Evolutionary conservation across 2,797 vertebrate genomes (phyloP).

Genomic region (Dryobates pubescens): DNA sequence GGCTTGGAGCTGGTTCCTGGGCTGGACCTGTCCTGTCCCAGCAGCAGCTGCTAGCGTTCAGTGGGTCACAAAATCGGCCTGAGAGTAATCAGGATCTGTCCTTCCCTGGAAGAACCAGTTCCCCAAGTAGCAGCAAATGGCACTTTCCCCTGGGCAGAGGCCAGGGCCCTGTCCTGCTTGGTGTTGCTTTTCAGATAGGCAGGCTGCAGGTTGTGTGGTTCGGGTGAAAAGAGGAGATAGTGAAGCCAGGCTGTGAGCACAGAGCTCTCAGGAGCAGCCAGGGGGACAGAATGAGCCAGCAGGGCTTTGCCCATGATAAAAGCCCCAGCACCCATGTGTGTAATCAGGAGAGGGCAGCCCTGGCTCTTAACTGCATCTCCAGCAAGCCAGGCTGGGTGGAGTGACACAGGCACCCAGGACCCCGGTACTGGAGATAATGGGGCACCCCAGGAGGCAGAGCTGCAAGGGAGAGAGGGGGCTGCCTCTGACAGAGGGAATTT

Average conservation of each 20-base stretch:
- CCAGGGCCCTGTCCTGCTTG: not conserved
- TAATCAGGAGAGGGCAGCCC: conserved; percentile 69
- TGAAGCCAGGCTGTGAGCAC: rapidly evolving
- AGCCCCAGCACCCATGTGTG: not conserved
- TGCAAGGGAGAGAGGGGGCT: not conserved
- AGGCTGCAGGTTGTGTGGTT: not conserved
- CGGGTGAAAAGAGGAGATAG: conserved; percentile 39
- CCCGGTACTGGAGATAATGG: conserved; percentile 13
- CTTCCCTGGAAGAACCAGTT: conserved; percentile 6
- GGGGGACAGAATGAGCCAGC: conserved; percentile 20
- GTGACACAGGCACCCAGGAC: conserved; percentile 5
- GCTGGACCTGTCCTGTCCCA: not conserved
- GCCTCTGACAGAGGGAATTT: not conserved
- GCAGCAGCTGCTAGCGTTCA: not conserved
- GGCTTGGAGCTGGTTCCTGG: not conserved
- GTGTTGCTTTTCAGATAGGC: conserved; percentile 17
- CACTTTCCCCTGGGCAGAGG: conserved; percentile 12
- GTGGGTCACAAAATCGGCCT: not conserved
- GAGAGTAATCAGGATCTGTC: not conserved
- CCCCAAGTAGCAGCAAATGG: not conserved
- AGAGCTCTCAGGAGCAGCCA: rapidly evolving
- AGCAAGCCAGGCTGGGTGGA: conserved; percentile 59
- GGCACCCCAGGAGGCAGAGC: not conserved
- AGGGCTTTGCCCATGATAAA: conserved; percentile 64
- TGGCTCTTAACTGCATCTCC: conserved; percentile 11